Evolutionary conservation across 2,113 vertebrate genomes (phyloP).

Genomic region (Eretmochelys imbricata): DNA sequence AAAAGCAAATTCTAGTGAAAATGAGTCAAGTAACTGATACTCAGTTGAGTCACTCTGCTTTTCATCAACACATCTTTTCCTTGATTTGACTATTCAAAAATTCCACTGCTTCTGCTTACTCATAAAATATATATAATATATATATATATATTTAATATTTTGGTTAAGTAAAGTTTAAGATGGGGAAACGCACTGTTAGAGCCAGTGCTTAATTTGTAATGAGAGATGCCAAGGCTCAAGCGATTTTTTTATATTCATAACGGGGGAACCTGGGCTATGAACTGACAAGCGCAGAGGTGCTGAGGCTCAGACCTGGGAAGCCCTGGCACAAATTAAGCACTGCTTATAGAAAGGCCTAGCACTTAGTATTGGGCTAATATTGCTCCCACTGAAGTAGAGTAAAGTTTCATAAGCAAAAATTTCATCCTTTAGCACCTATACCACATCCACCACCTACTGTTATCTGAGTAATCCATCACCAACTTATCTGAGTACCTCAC

Average conservation of each 20-base stretch:
- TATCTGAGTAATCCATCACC: neutral
- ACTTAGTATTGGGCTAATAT: too few species aligned
- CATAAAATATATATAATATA: neutral
- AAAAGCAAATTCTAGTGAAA: constrained; percentile 32
- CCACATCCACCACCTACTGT: neutral
- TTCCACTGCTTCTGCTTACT: neutral
- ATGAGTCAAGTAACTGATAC: constrained; percentile 12
- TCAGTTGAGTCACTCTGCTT: constrained; percentile 46
- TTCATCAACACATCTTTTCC: constrained; percentile 55
- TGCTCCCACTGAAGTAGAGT: too few species aligned
- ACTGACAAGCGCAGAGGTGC: too few species aligned
- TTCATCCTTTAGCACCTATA: neutral
- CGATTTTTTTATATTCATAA: too few species aligned
- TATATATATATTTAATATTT: fast-evolving
- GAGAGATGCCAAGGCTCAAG: too few species aligned
- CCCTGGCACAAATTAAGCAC: too few species aligned
- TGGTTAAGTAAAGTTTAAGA: neutral
- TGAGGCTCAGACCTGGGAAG: too few species aligned
- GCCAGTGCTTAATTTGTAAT: fast-evolving
- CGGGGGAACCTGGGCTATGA: too few species aligned
- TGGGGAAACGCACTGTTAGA: neutral
- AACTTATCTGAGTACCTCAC: neutral
- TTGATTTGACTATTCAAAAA: constrained; percentile 64
- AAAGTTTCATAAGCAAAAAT: too few species aligned
- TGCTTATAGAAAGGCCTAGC: too few species aligned